Percentiles rank a stretch among this genome's conserved stretches.
phyloP scores from a whole-genome alignment of 2,113 vertebrate genomes.

The Marmota monax region DNA sequence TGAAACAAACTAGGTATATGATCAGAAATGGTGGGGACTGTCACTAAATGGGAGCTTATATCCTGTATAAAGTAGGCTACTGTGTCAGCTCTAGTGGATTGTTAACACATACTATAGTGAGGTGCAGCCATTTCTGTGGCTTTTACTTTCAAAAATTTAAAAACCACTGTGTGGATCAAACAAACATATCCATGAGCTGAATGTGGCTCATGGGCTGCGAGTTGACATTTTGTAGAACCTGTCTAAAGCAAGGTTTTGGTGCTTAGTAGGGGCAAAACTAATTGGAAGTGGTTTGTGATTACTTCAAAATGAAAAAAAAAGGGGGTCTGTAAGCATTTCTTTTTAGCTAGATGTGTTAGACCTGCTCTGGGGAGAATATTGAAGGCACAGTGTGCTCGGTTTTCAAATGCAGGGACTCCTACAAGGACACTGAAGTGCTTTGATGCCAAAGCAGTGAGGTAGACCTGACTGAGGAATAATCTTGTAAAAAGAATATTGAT shows the following conservation, averaged over 20 bases:
- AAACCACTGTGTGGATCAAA: not conserved
- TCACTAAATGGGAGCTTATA: not conserved
- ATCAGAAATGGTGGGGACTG: not conserved
- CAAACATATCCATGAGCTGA: not conserved
- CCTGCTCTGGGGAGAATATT: not conserved
- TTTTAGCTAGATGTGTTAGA: not conserved
- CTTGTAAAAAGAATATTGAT: not conserved
- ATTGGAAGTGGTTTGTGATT: not conserved
- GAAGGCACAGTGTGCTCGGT: not conserved
- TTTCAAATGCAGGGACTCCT: not conserved
- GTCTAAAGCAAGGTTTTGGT: not conserved
- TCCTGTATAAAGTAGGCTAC: not conserved
- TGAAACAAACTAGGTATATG: not conserved
- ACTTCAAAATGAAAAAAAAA: not conserved
- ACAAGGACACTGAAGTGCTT: not conserved
- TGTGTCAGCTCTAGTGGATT: not conserved
- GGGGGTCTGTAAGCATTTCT: not conserved
- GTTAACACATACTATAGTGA: not conserved
- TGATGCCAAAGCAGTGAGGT: not conserved
- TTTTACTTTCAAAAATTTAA: not conserved
- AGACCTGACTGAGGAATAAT: not conserved
- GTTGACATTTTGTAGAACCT: not conserved
- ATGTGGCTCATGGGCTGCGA: not conserved
- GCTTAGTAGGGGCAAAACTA: not conserved
- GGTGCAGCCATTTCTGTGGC: not conserved